Evolutionary conservation across 2,888 invertebrate species (phyloP).

Genomic region (Mimachlamys varia): DNA sequence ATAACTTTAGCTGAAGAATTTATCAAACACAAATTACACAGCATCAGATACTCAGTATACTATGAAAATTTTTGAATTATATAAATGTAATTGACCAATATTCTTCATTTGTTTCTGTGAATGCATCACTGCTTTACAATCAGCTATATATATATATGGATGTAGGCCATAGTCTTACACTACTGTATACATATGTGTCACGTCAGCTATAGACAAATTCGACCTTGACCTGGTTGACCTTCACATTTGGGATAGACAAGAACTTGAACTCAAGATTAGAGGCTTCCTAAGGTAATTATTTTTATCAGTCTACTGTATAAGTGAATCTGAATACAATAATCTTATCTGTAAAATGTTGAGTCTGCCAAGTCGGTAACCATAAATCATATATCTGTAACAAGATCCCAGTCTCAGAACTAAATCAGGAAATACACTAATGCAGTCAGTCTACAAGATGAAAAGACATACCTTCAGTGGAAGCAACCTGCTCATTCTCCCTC

Average conservation of each 20-base stretch:
- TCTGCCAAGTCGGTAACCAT: background rate
- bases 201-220: background rate
- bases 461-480: constrained; percentile 5
- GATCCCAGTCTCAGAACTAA: background rate
- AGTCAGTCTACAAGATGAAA: background rate
- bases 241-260: background rate
- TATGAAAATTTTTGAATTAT: background rate
- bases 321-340: constrained; percentile 5
- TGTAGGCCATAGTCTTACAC: background rate
- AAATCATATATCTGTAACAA: background rate
- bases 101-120: background rate
- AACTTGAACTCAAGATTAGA: background rate
- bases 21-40: background rate
- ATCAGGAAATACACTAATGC: background rate
- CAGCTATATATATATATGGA: background rate
- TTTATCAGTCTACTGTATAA: background rate
- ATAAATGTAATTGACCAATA: background rate
- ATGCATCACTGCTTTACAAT: background rate
- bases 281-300: background rate
- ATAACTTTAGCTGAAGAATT: background rate
- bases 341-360: constrained; percentile 28
- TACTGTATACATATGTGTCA: constrained; percentile 12
- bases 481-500: background rate
- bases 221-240: background rate
- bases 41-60: too few relatives aligned